Evolutionary conservation across 2,888 invertebrate species (phyloP).

Genomic region (Oconnorella tubifera): DNA sequence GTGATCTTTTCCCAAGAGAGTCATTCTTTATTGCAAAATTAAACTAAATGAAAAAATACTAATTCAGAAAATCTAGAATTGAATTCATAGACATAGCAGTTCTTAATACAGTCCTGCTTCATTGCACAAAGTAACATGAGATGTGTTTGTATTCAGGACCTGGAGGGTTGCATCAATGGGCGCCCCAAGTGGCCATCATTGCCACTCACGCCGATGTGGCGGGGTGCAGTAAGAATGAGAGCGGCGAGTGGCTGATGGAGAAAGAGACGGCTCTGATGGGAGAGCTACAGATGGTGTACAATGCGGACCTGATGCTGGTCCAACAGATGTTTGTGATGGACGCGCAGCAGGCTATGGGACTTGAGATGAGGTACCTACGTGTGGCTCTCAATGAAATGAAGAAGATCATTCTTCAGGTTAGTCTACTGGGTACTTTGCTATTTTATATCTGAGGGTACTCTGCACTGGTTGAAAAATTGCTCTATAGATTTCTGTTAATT

Average conservation of each 20-base stretch:
- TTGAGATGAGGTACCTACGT: conserved; percentile 64
- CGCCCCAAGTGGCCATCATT: conserved; percentile 62
- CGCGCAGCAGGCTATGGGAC: conserved; percentile 64
- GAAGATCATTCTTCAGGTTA: conserved; percentile 60
- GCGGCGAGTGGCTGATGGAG: conserved; percentile 63
- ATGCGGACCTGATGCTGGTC: conserved; percentile 63
- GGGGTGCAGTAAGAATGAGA: conserved; percentile 58
- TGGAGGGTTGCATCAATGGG: conserved; percentile 59
- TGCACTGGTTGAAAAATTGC: too few species aligned
- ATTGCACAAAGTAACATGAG: too few species aligned
- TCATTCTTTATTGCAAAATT: too few species aligned
- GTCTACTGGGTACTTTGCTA: too few species aligned
- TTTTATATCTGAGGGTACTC: too few species aligned
- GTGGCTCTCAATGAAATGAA: conserved; percentile 61
- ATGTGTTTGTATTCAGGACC: too few species aligned
- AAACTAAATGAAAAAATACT: too few species aligned
- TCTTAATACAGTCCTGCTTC: too few species aligned
- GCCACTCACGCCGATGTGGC: conserved; percentile 65
- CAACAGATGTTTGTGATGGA: conserved; percentile 63
- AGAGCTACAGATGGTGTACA: conserved; percentile 56
- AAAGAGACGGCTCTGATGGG: conserved; percentile 24
- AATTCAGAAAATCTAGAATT: too few species aligned
- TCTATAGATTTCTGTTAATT: too few species aligned
- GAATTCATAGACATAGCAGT: too few species aligned
- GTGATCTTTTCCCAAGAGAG: too few species aligned